Percentiles rank a stretch among this genome's conserved stretches.
phyloP scores from a whole-genome alignment of 2,888 invertebrate genomes.

The Lysandra bellargus region DNA sequence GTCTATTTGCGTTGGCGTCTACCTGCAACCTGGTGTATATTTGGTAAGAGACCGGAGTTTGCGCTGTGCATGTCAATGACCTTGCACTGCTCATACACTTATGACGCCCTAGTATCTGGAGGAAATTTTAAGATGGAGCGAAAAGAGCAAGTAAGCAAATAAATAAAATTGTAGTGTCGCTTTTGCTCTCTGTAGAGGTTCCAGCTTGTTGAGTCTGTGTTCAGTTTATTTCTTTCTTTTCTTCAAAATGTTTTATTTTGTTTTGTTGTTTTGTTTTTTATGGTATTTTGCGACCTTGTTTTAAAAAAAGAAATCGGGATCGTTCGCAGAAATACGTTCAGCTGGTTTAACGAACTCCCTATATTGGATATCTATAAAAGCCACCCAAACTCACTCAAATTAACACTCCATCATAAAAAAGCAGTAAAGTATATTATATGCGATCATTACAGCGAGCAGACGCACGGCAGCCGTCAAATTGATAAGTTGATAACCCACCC shows the following conservation, averaged over 20 bases:
- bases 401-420: conserved; percentile 29
- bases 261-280: not conserved
- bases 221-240: not conserved
- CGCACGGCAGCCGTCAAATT: conserved; percentile 58
- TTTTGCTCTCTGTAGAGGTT: not conserved
- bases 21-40: conserved; percentile 29
- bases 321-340: not conserved
- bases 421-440: conserved; percentile 33
- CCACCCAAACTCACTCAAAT: conserved; percentile 24
- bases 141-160: not conserved
- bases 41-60: conserved; percentile 27
- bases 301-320: not conserved
- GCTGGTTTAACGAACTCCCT: not conserved
- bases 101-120: conserved; percentile 22
- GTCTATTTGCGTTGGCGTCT: conserved; percentile 30
- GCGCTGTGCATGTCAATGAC: conserved; percentile 30
- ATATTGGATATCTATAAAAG: conserved; percentile 24
- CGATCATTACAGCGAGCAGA: conserved; percentile 41
- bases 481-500: conserved; percentile 73
- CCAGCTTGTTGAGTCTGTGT: not conserved
- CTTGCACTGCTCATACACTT: conserved; percentile 17
- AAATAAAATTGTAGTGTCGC: not conserved
- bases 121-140: conserved; percentile 12
- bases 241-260: not conserved
- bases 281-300: not conserved